Conservation (phyloP, 2,113 vertebrate species). For the Muntiacus muntjak region DNA sequence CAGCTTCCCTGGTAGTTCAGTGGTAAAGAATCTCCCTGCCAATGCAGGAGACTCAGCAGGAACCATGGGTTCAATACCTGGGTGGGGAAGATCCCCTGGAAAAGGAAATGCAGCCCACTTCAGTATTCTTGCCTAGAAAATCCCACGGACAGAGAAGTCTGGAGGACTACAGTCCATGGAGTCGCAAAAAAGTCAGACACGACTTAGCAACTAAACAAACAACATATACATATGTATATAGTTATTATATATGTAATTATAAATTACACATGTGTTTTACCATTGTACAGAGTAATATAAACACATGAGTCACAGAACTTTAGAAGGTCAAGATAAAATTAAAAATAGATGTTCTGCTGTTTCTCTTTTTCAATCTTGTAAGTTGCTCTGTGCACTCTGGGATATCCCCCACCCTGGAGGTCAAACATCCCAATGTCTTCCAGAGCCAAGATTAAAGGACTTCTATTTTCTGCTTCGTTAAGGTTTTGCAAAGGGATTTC, state of each 20-base stretch:
- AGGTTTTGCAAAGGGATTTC: neutral
- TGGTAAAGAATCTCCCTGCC: neutral
- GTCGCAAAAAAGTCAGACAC: neutral
- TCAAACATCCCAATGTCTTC: neutral
- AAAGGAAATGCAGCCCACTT: neutral
- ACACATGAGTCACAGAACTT: neutral
- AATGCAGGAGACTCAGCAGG: neutral
- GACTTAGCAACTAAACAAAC: neutral
- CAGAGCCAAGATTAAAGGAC: neutral
- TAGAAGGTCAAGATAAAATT: neutral
- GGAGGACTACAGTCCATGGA: neutral
- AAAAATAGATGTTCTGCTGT: neutral
- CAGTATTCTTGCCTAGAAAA: neutral
- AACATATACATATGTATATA: neutral
- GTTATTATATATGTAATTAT: neutral
- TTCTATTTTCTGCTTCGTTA: neutral
- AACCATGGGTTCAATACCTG: neutral
- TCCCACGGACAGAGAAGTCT: neutral
- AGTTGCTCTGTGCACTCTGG: neutral
- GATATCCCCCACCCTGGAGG: neutral
- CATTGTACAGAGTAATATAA: neutral
- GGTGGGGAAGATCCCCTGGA: neutral
- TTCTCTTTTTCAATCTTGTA: neutral
- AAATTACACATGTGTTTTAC: neutral
- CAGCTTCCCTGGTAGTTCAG: neutral